Conservation (phyloP, 2,797 vertebrate genomes). For the Acipenser ruthenus region DNA sequence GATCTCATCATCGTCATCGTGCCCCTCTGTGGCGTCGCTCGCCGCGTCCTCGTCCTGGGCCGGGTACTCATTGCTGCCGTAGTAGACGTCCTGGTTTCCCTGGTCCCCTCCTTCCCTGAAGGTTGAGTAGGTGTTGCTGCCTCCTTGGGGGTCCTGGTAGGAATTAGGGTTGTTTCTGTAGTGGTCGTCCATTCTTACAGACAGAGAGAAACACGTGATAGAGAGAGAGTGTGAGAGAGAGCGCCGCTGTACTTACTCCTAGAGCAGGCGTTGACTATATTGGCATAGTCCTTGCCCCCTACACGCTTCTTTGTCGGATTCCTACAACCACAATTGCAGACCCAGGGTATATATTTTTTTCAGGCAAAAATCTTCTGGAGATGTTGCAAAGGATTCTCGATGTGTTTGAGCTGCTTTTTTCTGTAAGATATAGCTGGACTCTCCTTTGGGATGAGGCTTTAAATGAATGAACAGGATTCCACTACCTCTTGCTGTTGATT, state of each 20-base stretch:
- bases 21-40: conserved; percentile 88
- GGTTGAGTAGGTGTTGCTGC: conserved; percentile 57
- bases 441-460: conserved; percentile 26
- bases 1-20: conserved; percentile 88
- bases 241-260: conserved; percentile 26
- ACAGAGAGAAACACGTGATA: conserved; percentile 22
- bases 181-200: conserved; percentile 69
- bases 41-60: conserved; percentile 81
- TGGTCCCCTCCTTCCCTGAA: conserved; percentile 57
- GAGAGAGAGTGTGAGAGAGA: conserved; percentile 27
- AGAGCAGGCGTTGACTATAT: conserved; percentile 41
- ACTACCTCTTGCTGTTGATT: conserved; percentile 31
- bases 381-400: conserved; percentile 5
- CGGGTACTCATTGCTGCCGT: conserved; percentile 64
- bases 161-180: conserved; percentile 65
- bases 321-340: conserved; percentile 19
- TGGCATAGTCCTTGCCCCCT: conserved; percentile 41
- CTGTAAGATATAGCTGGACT: not conserved
- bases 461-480: conserved; percentile 19
- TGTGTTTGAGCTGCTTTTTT: conserved; percentile 3
- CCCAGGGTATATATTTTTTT: not conserved
- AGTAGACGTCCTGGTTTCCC: conserved; percentile 59
- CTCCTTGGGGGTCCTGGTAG: conserved; percentile 57
- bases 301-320: conserved; percentile 17
- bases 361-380: conserved; percentile 11